Percentiles rank a stretch among this genome's conserved stretches.
Evolutionary conservation across 2,888 invertebrate genomes (phyloP).

Genomic region (Hedychridium roseum): DNA sequence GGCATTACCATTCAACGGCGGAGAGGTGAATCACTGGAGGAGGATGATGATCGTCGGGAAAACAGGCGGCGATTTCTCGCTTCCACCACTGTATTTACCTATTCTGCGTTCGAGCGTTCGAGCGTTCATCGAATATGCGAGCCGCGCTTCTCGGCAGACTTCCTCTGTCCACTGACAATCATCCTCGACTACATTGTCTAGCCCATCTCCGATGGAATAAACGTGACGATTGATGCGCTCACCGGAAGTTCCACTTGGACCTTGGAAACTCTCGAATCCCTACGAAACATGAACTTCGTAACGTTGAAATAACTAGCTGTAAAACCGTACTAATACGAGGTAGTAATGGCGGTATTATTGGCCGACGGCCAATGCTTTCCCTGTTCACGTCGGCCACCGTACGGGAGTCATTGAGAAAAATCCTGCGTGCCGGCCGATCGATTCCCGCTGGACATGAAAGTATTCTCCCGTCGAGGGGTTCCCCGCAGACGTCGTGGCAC

Average conservation of each 20-base stretch:
- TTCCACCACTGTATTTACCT: constrained; percentile 15
- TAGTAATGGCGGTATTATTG: no score
- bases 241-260: no score
- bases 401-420: no score
- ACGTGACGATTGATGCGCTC: constrained; percentile 30
- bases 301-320: no score
- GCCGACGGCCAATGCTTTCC: neutral
- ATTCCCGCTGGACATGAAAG: constrained; percentile 10
- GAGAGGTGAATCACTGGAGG: no score
- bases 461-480: constrained; percentile 1
- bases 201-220: constrained; percentile 20
- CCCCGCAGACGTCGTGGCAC: constrained; percentile 20
- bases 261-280: no score
- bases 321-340: no score
- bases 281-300: no score
- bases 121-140: constrained; percentile 29
- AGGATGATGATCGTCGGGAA: no score
- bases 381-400: no score
- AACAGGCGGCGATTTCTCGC: no score
- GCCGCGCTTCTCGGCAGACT: constrained; percentile 29
- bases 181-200: constrained; percentile 21
- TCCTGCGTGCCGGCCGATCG: constrained; percentile 9
- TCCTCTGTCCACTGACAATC: constrained; percentile 36
- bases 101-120: constrained; percentile 21
- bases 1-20: constrained; percentile 32